Base-by-base conservation (phyloP, 2,113 vertebrate genomes). In the Pteronura brasiliensis region DNA sequence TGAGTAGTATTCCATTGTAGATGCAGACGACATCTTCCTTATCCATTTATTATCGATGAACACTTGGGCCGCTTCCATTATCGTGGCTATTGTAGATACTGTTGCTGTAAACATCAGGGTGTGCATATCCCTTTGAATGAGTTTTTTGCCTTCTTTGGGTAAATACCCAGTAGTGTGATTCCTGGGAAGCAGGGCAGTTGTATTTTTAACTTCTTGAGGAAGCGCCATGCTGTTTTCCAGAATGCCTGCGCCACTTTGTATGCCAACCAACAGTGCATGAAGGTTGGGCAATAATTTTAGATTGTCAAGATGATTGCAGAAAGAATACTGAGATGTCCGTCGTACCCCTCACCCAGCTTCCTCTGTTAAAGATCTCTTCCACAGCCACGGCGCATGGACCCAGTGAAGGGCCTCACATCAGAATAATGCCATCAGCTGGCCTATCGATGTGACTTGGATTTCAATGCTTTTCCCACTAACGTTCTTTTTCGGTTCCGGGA, bases 381-480 rank as follows among this genome's bases (percentile, higher is more conserved):
- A 0, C 2, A 36, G 67, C 27, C n/a, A 18, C 3, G 4, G 21
- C 6, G 2, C 0, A 7, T 23, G 34, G 23, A 42, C 34, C 27
- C 27, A 23, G 61, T 5, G 4, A 44, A 81, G 74, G 63, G 42
- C 31, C 4, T 44, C 44, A 2, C 2, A 0, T 39, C 3, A 36
- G 20, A 20, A 44, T 57, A 12, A 4, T 23, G 12, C 25, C 4
- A 10, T 57, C n/a, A 31, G 23, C 82, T 21, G 52, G 39, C 17
- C 13, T 44, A 4, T 14, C 15, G 25, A 65, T 25, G 27, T 21
- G 9, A 44, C 6, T 17, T 72, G 5, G 39, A 34, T 59, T 65
- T 65, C 14, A 9, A 6, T 31, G 1, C 14, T 11, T 91, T 84
- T 82, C 34, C 44, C 4, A 1, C 34, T 39, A 6, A 39, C 1